Conservation (phyloP, 2,888 invertebrate genomes). For the Pyralis farinalis region DNA sequence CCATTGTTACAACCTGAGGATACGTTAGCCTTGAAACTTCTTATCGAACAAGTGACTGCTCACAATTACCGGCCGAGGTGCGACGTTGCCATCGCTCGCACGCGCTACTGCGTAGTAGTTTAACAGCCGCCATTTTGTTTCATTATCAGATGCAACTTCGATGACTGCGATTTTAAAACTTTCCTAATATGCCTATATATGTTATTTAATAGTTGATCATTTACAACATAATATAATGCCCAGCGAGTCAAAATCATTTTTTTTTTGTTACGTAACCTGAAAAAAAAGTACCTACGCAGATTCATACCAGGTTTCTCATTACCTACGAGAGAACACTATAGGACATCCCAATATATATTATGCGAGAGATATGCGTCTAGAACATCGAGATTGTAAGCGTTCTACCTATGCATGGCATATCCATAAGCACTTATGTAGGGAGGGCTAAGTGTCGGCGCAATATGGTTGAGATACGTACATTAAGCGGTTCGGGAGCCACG, state of each 20-base stretch:
- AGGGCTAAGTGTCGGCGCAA: constrained; percentile 68
- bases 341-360: constrained; percentile 40
- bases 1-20: constrained; percentile 58
- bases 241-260: not conserved
- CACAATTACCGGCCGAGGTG: constrained; percentile 44
- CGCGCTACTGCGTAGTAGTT: constrained; percentile 71
- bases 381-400: constrained; percentile 43
- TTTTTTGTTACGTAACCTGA: constrained; percentile 37
- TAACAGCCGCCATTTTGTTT: constrained; percentile 70
- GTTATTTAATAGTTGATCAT: not conserved
- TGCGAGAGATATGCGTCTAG: constrained; percentile 43
- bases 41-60: constrained; percentile 71
- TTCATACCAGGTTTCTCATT: constrained; percentile 36
- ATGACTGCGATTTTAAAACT: constrained; percentile 21
- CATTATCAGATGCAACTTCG: constrained; percentile 50
- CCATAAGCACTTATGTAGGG: constrained; percentile 56
- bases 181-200: not conserved
- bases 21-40: constrained; percentile 75
- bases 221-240: not conserved
- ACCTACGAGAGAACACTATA: constrained; percentile 21
- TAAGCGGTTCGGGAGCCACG: constrained; percentile 64
- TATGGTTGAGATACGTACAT: constrained; percentile 78
- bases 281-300: constrained; percentile 32
- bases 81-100: constrained; percentile 69
- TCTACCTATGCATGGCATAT: constrained; percentile 36